Conservation (phyloP, 2,113 vertebrate genomes). For the Paradoxurus hermaphroditus region DNA sequence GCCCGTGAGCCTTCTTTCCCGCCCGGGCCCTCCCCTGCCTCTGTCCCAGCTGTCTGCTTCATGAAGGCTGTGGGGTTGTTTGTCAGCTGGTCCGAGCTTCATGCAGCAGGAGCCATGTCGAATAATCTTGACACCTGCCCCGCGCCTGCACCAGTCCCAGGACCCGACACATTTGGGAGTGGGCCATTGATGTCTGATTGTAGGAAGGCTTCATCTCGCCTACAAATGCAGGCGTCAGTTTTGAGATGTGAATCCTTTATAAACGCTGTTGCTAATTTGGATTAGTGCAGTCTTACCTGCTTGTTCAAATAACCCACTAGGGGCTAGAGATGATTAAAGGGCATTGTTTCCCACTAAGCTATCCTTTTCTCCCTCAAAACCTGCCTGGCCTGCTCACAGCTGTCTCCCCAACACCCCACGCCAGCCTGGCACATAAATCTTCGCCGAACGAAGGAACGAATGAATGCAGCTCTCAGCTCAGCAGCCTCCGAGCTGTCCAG, state of each 20-base stretch:
- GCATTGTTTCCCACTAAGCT: rapidly evolving
- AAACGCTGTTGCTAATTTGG: background rate
- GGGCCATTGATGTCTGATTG: background rate
- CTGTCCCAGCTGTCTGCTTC: background rate
- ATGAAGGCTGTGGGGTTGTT: rapidly evolving
- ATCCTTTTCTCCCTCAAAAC: background rate
- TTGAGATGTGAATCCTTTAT: background rate
- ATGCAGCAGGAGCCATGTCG: background rate
- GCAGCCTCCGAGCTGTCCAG: background rate
- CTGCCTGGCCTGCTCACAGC: background rate
- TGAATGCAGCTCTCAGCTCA: background rate
- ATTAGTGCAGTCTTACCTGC: background rate
- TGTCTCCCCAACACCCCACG: background rate
- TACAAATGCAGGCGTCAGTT: background rate
- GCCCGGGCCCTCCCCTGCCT: background rate
- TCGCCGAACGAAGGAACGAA: background rate
- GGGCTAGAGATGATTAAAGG: background rate
- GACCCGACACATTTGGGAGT: background rate
- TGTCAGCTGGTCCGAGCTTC: background rate
- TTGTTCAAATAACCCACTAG: background rate
- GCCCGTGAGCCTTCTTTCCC: background rate
- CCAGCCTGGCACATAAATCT: background rate
- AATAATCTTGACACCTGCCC: rapidly evolving
- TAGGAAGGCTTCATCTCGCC: background rate
- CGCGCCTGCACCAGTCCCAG: background rate